These are phyloP conservation scores for Brevipalpus yothersi DNA, from an alignment of 1,140 invertebrate species.

Conservation along the genomic window DNA sequence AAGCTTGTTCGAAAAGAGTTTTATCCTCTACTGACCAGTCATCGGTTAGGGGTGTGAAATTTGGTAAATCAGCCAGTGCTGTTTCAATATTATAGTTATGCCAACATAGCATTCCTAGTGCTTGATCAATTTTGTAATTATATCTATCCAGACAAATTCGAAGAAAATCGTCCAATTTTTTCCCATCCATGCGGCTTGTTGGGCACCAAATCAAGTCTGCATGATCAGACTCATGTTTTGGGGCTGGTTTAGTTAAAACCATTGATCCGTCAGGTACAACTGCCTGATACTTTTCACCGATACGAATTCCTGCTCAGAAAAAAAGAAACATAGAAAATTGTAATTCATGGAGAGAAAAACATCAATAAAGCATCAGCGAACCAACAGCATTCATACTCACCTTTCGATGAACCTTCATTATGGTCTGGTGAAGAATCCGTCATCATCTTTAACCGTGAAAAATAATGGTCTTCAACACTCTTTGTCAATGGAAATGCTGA, in stretches of 20 bases:
- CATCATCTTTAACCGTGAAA: too few species aligned
- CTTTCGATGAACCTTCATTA: too few species aligned
- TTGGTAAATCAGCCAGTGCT: constrained; percentile 71
- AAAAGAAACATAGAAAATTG: too few species aligned
- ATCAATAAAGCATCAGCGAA: too few species aligned
- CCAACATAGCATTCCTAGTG: constrained; percentile 91
- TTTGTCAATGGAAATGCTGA: too few species aligned
- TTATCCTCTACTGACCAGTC: constrained; percentile 97
- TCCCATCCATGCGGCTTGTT: constrained; percentile 54
- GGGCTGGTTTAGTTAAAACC: constrained; percentile 12
- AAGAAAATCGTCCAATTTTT: constrained; percentile 78
- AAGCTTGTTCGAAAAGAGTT: constrained; percentile 90
- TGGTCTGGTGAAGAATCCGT: too few species aligned
- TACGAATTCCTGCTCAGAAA: constrained; percentile 69
- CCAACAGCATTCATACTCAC: too few species aligned
- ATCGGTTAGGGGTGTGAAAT: constrained; percentile 91
- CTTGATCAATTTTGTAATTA: constrained; percentile 90
- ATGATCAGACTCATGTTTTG: constrained; percentile 36
- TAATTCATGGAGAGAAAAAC: too few species aligned
- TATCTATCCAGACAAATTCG: constrained; percentile 88
- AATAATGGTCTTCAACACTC: too few species aligned
- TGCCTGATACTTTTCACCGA: constrained; percentile 82
- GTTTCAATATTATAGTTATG: constrained; percentile 85
- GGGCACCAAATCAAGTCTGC: constrained; percentile 87
- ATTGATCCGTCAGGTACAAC: constrained; percentile 43